Evolutionary conservation across 2,113 vertebrate genomes (phyloP), one percentile per base, ranked within the genome.

Genomic region (Shinisaurus crocodilurus): DNA sequence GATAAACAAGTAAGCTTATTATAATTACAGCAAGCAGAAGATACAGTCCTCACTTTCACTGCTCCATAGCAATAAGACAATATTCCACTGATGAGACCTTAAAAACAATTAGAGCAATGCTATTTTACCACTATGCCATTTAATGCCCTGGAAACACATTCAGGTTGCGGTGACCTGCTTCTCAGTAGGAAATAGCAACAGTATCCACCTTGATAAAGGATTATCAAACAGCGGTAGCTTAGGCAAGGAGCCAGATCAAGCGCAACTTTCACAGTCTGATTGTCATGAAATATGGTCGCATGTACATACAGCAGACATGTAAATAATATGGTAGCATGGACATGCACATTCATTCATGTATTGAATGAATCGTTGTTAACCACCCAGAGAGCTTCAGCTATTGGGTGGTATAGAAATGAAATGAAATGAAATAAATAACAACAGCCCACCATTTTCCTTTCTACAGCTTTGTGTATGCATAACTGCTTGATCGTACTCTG

Each of bases 51-150:
- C 57, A 6, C 75, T 82, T 75, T 77, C 92, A 65, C n/a, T 29
- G 37, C 50, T 88, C 25, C 65, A 57, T 20, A 45, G 88, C 12
- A 34, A 48, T 32, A 90, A 63, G 45, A 43, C 57, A 40, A 34
- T 74, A 72, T 74, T 63, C 67, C 37, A 32, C 69, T 82, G 67
- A 89, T 29, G 48, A 89, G 48, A 89, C 37, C 45, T 43, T 89
- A 16, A 83, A 82, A 83, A 83, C 29, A 74, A 83, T 45, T 20
- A 63, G 13, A n/a, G 4, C 86, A 87, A 7, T 40, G 37, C 23
- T 45, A 65, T 34, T 63, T 87, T 50, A 25, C 34, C 45, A 45
- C 57, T 25, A 23, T 32, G 45, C 79, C 50, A 75, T n/a, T 60
- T 83, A 75, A 83, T 65, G 18, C 29, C 74, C 20, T 84, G 88